Conservation (phyloP, 2,113 vertebrate genomes). For the Dascyllus trimaculatus region DNA sequence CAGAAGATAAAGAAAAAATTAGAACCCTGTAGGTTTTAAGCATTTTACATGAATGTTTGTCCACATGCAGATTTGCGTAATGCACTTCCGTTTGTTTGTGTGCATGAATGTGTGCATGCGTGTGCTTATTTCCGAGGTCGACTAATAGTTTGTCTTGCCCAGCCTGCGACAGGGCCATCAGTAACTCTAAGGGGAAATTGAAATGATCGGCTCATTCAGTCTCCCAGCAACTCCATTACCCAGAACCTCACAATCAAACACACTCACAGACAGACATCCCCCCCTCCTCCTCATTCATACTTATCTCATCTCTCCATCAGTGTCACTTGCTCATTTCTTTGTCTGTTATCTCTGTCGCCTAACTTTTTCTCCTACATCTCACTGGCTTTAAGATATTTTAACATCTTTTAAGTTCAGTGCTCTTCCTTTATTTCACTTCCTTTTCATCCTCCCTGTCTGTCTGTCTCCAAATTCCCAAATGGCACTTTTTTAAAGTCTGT, state of each 20-base stretch:
- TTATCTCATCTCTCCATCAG: constrained; percentile 27
- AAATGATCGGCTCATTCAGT: constrained; percentile 69
- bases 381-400: constrained; percentile 11
- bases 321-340: constrained; percentile 20
- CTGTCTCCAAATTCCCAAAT: constrained; percentile 22
- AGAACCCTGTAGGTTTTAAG: not conserved
- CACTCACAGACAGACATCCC: constrained; percentile 9
- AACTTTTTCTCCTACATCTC: constrained; percentile 10
- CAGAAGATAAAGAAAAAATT: not conserved
- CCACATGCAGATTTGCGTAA: not conserved
- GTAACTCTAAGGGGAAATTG: constrained; percentile 63
- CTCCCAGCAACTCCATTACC: constrained; percentile 64
- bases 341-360: constrained; percentile 20
- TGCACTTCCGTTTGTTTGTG: not conserved
- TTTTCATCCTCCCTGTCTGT: constrained; percentile 4
- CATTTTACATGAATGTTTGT: not conserved
- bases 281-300: constrained; percentile 5
- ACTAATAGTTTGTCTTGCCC: constrained; percentile 55
- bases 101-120: not conserved
- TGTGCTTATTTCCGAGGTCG: constrained; percentile 9
- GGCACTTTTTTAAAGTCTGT: constrained; percentile 29
- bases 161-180: constrained; percentile 60
- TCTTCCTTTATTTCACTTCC: constrained; percentile 10
- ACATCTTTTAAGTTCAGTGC: not conserved
- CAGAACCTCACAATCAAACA: constrained; percentile 20